phyloP scores from a whole-genome alignment of 2,888 invertebrate species.

The Cabera pusaria region DNA sequence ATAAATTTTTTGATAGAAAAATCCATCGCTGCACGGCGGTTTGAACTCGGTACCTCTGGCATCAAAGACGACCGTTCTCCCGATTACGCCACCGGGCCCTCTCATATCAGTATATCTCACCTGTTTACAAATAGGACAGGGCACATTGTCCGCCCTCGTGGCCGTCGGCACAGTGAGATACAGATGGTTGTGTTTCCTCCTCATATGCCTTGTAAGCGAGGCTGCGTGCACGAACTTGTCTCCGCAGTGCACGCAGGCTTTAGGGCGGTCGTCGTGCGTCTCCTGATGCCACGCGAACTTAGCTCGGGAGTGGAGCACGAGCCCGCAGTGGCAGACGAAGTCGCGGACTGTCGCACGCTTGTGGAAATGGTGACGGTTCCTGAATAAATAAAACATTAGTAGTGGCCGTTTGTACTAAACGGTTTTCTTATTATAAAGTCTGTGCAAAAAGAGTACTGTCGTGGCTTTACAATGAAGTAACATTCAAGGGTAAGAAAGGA shows the following conservation, averaged over 20 bases:
- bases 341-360: constrained; percentile 87
- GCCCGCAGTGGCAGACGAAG: constrained; percentile 90
- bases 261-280: constrained; percentile 91
- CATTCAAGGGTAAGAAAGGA: too few relatives aligned
- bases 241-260: constrained; percentile 92
- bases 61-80: too few relatives aligned
- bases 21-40: too few relatives aligned
- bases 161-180: constrained; percentile 85
- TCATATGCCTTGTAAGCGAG: constrained; percentile 92
- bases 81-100: too few relatives aligned
- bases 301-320: constrained; percentile 91
- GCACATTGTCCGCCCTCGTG: constrained; percentile 87
- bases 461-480: too few relatives aligned
- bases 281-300: constrained; percentile 94
- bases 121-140: constrained; percentile 90
- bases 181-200: constrained; percentile 90
- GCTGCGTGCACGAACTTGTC: constrained; percentile 94
- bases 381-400: too few relatives aligned
- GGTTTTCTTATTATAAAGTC: too few relatives aligned
- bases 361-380: constrained; percentile 89
- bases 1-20: too few relatives aligned
- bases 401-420: too few relatives aligned
- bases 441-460: too few relatives aligned
- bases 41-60: too few relatives aligned
- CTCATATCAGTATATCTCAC: too few relatives aligned